phyloP scores from a whole-genome alignment of 2,797 vertebrate genomes.

The Psittacula derbiana region DNA sequence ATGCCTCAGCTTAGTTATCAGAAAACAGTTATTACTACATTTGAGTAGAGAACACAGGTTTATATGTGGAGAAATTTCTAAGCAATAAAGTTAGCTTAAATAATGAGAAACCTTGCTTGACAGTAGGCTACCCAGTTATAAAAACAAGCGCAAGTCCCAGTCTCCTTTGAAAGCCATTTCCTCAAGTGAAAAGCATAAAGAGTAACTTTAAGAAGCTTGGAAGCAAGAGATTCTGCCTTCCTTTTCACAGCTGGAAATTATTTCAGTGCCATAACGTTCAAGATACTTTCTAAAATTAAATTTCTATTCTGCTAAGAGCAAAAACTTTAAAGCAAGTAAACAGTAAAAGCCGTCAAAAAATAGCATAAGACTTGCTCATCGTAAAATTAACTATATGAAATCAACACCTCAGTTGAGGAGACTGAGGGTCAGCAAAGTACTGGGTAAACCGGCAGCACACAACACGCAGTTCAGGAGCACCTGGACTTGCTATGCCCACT shows the following conservation, averaged over 20 bases:
- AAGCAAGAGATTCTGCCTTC: background rate
- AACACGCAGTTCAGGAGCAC: accelerated
- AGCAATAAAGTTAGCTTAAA: background rate
- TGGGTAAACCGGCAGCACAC: too few species aligned
- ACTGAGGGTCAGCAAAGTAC: background rate
- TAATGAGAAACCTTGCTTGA: background rate
- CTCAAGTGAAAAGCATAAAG: background rate
- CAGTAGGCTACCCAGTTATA: background rate
- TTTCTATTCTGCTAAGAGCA: background rate
- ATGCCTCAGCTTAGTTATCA: background rate
- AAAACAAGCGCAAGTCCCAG: background rate
- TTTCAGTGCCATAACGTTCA: background rate
- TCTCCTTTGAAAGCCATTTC: background rate
- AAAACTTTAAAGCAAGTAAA: background rate
- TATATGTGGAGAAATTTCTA: background rate
- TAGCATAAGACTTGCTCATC: accelerated
- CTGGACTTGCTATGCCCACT: background rate
- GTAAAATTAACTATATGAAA: background rate
- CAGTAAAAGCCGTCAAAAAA: background rate
- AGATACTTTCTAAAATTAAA: background rate
- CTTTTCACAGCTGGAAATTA: background rate
- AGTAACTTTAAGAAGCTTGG: background rate
- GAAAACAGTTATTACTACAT: background rate
- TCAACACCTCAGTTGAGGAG: accelerated
- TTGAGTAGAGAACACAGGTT: background rate